phyloP scores from a whole-genome alignment of 2,888 invertebrate species.

The Atethmia centrago region DNA sequence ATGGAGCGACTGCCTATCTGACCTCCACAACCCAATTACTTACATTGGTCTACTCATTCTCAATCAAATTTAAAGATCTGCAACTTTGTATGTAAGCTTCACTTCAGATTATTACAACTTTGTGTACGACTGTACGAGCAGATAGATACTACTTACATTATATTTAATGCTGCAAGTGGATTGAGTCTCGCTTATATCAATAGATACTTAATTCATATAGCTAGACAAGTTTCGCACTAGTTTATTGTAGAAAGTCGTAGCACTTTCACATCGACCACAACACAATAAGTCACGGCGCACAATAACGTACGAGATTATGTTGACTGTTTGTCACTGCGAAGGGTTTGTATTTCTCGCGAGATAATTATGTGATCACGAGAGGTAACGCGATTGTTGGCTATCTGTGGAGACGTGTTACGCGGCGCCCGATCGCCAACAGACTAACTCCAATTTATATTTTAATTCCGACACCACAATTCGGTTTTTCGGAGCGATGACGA shows the following conservation, averaged over 20 bases:
- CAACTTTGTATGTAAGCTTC: not conserved
- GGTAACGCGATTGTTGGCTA: constrained; percentile 14
- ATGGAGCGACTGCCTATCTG: too few relatives aligned
- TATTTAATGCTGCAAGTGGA: constrained; percentile 43
- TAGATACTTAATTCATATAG: constrained; percentile 63
- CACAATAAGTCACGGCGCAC: constrained; percentile 67
- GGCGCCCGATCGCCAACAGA: constrained; percentile 54
- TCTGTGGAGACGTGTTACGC: constrained; percentile 49
- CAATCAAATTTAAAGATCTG: constrained; percentile 3
- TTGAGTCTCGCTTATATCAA: constrained; percentile 54
- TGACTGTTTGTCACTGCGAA: constrained; percentile 69
- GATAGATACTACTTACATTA: constrained; percentile 53
- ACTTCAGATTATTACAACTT: not conserved
- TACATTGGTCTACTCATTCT: not conserved
- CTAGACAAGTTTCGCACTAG: constrained; percentile 62
- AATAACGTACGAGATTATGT: constrained; percentile 54
- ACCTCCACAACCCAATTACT: too few relatives aligned
- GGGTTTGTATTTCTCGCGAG: constrained; percentile 61
- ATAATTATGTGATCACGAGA: constrained; percentile 48
- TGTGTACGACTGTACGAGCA: not conserved
- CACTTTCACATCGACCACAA: constrained; percentile 76
- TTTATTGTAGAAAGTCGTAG: constrained; percentile 79
- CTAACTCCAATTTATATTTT: constrained; percentile 57
- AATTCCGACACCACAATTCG: constrained; percentile 54
- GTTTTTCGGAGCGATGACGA: constrained; percentile 63